Conservation (phyloP, 2,888 invertebrate genomes). For the Acanthococcus lagerstroemiae region DNA sequence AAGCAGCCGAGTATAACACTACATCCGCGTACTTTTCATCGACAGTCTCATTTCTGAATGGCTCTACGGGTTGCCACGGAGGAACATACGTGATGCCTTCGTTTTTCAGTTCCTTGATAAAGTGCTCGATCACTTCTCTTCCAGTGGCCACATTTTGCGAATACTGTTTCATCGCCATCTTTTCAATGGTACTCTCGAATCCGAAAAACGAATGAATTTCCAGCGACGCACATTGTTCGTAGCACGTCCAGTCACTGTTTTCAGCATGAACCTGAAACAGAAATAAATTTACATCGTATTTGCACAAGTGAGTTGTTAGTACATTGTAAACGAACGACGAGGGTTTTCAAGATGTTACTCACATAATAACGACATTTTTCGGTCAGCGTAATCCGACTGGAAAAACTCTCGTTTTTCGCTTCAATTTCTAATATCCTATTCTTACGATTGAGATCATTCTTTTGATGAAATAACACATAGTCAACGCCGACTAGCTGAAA, state of each 20-base stretch:
- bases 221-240: conserved; percentile 82
- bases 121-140: conserved; percentile 86
- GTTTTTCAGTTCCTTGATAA: conserved; percentile 63
- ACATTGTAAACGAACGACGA: background rate
- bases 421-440: conserved; percentile 74
- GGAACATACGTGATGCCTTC: conserved; percentile 61
- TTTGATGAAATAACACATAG: conserved; percentile 80
- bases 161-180: conserved; percentile 92
- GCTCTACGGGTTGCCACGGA: conserved; percentile 48
- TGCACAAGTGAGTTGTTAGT: background rate
- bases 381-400: conserved; percentile 67
- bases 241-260: conserved; percentile 89
- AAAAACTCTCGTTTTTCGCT: conserved; percentile 85
- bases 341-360: conserved; percentile 43
- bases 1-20: too few species aligned
- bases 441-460: conserved; percentile 70
- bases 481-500: conserved; percentile 83
- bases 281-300: background rate
- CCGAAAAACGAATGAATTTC: conserved; percentile 94
- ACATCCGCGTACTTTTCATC: conserved; percentile 9
- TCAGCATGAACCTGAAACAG: conserved; percentile 73
- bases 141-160: conserved; percentile 75
- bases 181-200: conserved; percentile 87
- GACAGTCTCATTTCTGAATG: background rate
- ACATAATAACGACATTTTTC: conserved; percentile 83